Conservation (phyloP, 1,140 invertebrate species). For the Araneus ventricosus region DNA sequence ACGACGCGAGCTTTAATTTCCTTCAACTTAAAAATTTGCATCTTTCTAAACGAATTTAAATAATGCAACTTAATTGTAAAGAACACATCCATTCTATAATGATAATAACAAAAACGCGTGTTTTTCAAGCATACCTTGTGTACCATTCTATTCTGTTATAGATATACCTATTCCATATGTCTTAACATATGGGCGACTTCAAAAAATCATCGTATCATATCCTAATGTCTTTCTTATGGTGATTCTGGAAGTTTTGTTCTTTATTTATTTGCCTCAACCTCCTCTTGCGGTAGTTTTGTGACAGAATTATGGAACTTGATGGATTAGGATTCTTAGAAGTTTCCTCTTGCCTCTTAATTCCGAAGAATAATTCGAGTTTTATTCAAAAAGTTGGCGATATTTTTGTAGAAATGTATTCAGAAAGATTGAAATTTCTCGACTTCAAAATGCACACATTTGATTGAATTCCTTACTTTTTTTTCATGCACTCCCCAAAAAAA, state of each 20-base stretch:
- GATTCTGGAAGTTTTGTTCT: neutral
- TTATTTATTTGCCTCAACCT: neutral
- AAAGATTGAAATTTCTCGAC: neutral
- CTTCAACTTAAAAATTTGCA: too few species aligned
- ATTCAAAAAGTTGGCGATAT: neutral
- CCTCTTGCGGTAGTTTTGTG: neutral
- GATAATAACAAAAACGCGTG: too few species aligned
- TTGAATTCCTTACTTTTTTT: neutral
- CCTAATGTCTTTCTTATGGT: conserved; percentile 1
- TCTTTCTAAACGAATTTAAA: too few species aligned
- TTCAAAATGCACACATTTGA: neutral
- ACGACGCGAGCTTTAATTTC: too few species aligned
- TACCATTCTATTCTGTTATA: neutral
- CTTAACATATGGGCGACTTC: neutral
- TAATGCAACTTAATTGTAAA: too few species aligned
- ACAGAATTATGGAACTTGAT: conserved; percentile 6
- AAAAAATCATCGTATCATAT: neutral
- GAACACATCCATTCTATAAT: too few species aligned
- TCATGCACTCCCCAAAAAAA: neutral
- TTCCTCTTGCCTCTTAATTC: conserved; percentile 6
- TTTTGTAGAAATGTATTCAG: neutral
- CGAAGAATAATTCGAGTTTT: neutral
- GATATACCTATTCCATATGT: neutral
- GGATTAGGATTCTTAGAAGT: neutral
- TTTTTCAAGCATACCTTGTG: neutral